These are phyloP conservation scores for Sinotaia quadrata DNA, from an alignment of 2,888 invertebrate genomes.

Conservation along the genomic window DNA sequence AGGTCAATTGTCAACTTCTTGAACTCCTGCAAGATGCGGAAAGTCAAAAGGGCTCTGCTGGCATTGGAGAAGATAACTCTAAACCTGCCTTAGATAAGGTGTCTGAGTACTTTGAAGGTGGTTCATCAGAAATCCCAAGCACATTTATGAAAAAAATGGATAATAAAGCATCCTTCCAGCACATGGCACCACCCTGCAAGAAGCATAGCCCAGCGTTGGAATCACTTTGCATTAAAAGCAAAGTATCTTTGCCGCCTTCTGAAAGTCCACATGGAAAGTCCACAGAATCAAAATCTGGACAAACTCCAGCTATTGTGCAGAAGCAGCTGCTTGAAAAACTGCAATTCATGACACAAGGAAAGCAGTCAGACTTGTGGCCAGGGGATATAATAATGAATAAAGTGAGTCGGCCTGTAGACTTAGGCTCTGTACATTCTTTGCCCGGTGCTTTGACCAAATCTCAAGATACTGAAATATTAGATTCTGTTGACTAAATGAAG, in stretches of 20 bases:
- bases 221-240: background rate
- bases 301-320: background rate
- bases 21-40: slow-evolving; percentile 37
- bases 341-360: slow-evolving; percentile 24
- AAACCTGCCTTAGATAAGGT: background rate
- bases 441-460: background rate
- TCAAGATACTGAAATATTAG: slow-evolving; percentile 17
- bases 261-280: background rate
- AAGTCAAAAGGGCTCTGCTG: background rate
- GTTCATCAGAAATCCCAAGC: background rate
- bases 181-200: slow-evolving; percentile 5
- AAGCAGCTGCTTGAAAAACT: slow-evolving; percentile 29
- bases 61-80: background rate
- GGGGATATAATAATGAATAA: slow-evolving; percentile 40
- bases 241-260: background rate
- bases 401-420: slow-evolving; percentile 32
- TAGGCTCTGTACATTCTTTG: background rate
- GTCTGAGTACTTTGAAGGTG: background rate
- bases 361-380: slow-evolving; percentile 24
- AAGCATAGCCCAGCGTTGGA: background rate
- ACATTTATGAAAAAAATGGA: background rate
- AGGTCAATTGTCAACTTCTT: slow-evolving; percentile 32
- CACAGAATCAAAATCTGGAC: background rate
- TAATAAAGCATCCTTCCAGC: background rate
- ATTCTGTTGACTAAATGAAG: slow-evolving; percentile 11